A percentile compares a stretch with the other conserved stretches of the same genome.
Evolutionary conservation across 1,140 invertebrate species (phyloP).

Genomic region (Halesus radiatus): DNA sequence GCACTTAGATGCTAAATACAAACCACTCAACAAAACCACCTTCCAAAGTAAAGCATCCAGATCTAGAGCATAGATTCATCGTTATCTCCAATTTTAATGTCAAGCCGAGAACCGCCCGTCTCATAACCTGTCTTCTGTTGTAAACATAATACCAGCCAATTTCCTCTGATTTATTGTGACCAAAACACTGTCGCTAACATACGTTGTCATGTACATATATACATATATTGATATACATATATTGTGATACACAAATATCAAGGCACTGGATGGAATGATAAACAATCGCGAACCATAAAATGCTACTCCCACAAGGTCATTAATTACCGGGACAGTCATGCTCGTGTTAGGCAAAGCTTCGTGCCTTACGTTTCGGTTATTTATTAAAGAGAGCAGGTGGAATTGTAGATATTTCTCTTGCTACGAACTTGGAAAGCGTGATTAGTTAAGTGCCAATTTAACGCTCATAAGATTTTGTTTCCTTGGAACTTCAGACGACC

Average conservation of each 20-base stretch:
- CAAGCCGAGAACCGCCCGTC: background rate
- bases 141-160: background rate
- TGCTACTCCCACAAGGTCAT: slow-evolving; percentile 5
- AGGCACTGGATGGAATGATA: slow-evolving; percentile 10
- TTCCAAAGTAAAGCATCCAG: too few species aligned
- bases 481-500: too few species aligned
- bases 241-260: slow-evolving; percentile 1
- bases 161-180: background rate
- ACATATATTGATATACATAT: too few species aligned
- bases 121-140: background rate
- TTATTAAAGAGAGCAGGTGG: background rate
- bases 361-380: too few species aligned
- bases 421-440: background rate
- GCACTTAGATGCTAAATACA: too few species aligned
- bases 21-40: too few species aligned
- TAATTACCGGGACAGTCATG: background rate
- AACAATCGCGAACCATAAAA: slow-evolving; percentile 18
- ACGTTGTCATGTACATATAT: too few species aligned
- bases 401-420: background rate
- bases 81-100: background rate
- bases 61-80: background rate
- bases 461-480: too few species aligned
- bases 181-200: background rate
- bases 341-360: background rate
- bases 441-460: too few species aligned